Conservation (phyloP, 2,888 invertebrate species). For the Mantis religiosa region DNA sequence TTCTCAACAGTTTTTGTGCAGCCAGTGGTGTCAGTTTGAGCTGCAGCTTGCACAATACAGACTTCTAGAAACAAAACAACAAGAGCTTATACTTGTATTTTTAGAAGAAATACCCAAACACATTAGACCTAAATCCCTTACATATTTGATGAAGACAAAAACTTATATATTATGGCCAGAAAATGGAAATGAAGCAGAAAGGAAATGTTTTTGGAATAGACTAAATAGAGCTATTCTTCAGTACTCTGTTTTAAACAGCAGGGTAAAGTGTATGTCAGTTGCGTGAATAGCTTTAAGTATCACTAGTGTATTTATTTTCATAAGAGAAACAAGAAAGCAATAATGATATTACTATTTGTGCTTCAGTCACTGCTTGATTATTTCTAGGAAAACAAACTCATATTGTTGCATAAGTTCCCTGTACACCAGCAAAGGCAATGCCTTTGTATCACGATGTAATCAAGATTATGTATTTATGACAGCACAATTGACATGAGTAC, state of each 20-base stretch:
- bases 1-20: slow-evolving; percentile 58
- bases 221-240: slow-evolving; percentile 44
- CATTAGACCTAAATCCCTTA: slow-evolving; percentile 58
- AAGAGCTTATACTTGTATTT: slow-evolving; percentile 59
- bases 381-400: too few species aligned
- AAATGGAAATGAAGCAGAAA: slow-evolving; percentile 38
- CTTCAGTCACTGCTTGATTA: too few species aligned
- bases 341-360: too few species aligned
- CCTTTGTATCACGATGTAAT: too few species aligned
- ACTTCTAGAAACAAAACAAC: slow-evolving; percentile 56
- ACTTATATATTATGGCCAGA: slow-evolving; percentile 67
- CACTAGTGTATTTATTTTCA: neutral
- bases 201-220: slow-evolving; percentile 47
- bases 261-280: neutral
- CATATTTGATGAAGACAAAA: slow-evolving; percentile 63
- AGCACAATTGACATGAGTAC: too few species aligned
- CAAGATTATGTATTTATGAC: too few species aligned
- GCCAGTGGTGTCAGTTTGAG: slow-evolving; percentile 72
- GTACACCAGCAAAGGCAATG: too few species aligned
- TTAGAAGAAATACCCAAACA: slow-evolving; percentile 60
- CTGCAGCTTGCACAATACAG: slow-evolving; percentile 66
- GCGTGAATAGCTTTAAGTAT: slow-evolving; percentile 8
- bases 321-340: too few species aligned
- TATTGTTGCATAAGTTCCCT: too few species aligned
- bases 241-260: neutral